These are phyloP conservation scores for Conus canariensis DNA, from an alignment of 2,888 invertebrate genomes.

Conservation along the genomic window DNA sequence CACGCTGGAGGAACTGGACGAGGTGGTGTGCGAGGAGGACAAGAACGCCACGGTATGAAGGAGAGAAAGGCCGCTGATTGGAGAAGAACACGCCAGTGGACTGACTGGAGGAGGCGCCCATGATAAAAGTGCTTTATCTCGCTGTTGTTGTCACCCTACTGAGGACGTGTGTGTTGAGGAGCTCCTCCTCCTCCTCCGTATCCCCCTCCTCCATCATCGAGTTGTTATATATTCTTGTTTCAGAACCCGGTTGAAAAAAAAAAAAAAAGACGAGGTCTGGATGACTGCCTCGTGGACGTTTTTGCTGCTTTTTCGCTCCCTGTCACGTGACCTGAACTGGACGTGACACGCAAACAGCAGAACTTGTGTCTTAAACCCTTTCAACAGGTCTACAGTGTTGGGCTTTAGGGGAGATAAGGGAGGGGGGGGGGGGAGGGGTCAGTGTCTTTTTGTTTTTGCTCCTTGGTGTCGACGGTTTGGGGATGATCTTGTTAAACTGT, in stretches of 20 bases:
- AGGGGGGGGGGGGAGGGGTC: too few species aligned
- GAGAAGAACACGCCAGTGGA: background rate
- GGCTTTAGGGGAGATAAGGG: too few species aligned
- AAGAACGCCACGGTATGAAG: constrained; percentile 4
- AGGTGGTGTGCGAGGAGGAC: background rate
- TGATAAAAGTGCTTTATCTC: constrained; percentile 13
- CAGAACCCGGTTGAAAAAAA: background rate
- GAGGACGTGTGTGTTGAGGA: background rate
- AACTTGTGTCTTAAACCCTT: too few species aligned
- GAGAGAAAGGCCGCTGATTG: too few species aligned
- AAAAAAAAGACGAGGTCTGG: background rate
- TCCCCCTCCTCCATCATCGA: background rate
- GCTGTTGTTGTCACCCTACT: background rate
- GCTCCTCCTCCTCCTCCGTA: background rate
- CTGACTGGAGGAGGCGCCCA: background rate
- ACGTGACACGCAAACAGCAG: too few species aligned
- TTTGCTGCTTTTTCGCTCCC: too few species aligned
- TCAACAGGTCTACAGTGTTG: too few species aligned
- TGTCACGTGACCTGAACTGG: too few species aligned
- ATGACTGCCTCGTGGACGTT: too few species aligned
- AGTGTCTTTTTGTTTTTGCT: too few species aligned
- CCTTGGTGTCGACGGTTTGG: too few species aligned
- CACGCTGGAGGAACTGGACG: constrained; percentile 26
- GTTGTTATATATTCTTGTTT: background rate
- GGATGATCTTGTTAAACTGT: too few species aligned